Conservation (phyloP, 2,113 vertebrate genomes). For the Podilymbus podiceps region DNA sequence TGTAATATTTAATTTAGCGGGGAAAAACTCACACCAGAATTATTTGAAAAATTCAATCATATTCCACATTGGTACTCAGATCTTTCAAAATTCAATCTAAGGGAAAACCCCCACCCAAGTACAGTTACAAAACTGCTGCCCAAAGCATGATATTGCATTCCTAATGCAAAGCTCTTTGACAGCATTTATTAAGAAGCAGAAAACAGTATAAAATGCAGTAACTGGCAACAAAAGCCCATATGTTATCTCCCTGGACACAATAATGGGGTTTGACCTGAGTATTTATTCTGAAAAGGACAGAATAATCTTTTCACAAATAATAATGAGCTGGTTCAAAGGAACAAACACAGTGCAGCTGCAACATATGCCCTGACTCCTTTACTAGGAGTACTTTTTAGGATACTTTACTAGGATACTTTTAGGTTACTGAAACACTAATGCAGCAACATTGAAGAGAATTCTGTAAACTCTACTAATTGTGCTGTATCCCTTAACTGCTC, state of each 20-base stretch:
- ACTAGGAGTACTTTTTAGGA: no score
- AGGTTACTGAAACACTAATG: background rate
- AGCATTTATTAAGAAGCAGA: background rate
- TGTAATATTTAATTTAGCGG: background rate
- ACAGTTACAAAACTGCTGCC: background rate
- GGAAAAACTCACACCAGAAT: fast-evolving
- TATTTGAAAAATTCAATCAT: background rate
- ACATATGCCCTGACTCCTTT: fast-evolving
- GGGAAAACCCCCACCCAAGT: background rate
- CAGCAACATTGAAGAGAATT: background rate
- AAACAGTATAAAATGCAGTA: background rate
- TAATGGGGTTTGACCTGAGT: background rate
- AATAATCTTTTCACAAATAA: background rate
- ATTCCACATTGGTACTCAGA: background rate
- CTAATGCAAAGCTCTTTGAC: background rate
- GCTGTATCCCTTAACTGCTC: background rate
- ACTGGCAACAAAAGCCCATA: background rate
- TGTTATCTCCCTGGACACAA: background rate
- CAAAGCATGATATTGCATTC: background rate
- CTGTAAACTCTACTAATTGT: background rate
- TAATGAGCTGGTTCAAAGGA: background rate
- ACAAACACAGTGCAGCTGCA: background rate
- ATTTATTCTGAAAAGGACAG: background rate
- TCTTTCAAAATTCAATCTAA: background rate
- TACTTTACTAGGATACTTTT: no score